Conservation (phyloP, 2,888 invertebrate genomes). For the Oligia latruncula region DNA sequence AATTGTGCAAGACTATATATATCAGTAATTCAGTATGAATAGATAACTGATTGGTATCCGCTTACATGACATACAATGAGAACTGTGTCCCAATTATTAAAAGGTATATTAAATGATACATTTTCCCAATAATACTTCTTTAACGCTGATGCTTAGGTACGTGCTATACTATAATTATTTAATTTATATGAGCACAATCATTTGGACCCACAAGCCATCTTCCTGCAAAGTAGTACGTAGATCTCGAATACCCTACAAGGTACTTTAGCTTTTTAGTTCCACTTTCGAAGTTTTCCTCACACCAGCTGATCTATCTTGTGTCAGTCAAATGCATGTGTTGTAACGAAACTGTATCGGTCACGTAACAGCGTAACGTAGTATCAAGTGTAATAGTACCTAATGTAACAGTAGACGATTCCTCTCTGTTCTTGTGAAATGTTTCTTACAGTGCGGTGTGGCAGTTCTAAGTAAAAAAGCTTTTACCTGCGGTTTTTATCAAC, state of each 20-base stretch:
- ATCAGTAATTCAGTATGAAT: not conserved
- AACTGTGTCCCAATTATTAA: not conserved
- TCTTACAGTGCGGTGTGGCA: conserved; percentile 1
- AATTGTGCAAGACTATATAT: not conserved
- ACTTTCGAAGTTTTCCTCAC: conserved; percentile 13
- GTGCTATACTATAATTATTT: not conserved
- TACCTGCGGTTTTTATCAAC: not conserved
- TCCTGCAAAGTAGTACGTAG: not conserved
- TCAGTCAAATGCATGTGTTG: conserved; percentile 39
- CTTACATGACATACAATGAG: not conserved
- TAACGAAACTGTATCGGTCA: conserved; percentile 43
- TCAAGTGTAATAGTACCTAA: conserved; percentile 45
- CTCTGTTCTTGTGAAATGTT: conserved; percentile 51
- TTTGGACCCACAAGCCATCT: not conserved
- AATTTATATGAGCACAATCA: not conserved
- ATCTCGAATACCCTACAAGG: not conserved
- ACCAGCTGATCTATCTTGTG: conserved; percentile 22
- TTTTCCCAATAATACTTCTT: not conserved
- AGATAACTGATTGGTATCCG: not conserved
- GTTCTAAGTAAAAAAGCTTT: not conserved
- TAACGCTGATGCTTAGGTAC: not conserved
- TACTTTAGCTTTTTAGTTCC: conserved; percentile 26
- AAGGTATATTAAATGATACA: not conserved
- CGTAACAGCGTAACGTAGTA: conserved; percentile 53
- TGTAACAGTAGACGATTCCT: conserved; percentile 45